phyloP scores from a whole-genome alignment of 2,113 vertebrate species.

The Centrocercus urophasianus region DNA sequence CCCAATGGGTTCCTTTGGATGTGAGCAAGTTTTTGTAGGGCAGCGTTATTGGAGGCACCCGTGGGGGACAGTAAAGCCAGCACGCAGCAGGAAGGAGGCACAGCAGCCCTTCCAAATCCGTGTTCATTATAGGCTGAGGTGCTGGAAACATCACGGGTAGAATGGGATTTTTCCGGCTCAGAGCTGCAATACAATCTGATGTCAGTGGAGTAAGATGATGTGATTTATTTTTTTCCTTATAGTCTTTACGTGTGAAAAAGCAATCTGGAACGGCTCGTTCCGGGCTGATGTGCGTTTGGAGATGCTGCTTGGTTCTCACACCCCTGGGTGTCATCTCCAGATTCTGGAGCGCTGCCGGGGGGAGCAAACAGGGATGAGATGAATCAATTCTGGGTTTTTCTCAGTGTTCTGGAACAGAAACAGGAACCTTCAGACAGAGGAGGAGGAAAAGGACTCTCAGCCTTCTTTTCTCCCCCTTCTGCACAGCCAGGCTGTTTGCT shows the following conservation, averaged over 20 bases:
- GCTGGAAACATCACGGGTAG: not conserved
- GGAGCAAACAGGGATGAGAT: not conserved
- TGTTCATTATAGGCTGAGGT: not conserved
- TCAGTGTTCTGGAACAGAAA: not conserved
- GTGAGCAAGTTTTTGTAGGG: not conserved
- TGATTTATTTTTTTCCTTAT: not conserved
- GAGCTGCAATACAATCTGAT: fast-evolving
- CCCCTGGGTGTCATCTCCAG: not conserved
- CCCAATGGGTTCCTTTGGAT: not conserved
- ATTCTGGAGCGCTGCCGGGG: not conserved
- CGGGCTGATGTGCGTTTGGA: not conserved
- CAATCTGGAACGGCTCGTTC: not conserved
- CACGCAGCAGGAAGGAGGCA: not conserved
- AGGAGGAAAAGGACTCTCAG: fast-evolving
- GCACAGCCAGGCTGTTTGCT: fast-evolving
- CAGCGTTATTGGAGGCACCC: fast-evolving
- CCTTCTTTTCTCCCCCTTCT: fast-evolving
- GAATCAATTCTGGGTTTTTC: not conserved
- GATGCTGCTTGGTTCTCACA: fast-evolving
- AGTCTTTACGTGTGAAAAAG: not conserved
- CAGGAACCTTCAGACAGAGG: no score
- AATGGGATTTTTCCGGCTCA: not conserved
- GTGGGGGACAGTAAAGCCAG: not conserved
- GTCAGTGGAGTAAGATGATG: not conserved
- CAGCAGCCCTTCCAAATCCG: not conserved